These are phyloP conservation scores for Zelleria hepariella DNA, from an alignment of 2,888 invertebrate genomes.

Conservation along the genomic window DNA sequence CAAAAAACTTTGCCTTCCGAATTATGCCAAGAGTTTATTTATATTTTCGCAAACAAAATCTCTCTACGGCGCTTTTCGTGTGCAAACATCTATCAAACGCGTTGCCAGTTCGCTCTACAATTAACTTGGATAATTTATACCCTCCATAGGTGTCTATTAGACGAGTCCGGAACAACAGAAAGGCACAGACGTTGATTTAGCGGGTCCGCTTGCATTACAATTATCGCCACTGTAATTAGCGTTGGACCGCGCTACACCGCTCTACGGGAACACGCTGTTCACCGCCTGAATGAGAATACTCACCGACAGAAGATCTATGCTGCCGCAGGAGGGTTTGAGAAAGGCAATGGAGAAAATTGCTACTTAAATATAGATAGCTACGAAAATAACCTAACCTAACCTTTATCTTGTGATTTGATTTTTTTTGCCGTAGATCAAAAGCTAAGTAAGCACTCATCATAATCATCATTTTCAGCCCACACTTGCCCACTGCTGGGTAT, in stretches of 20 bases:
- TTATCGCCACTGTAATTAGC: constrained; percentile 44
- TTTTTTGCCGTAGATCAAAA: too few species aligned
- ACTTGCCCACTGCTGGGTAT: too few species aligned
- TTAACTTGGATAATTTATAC: constrained; percentile 10
- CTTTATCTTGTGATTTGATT: too few species aligned
- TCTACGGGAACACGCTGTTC: constrained; percentile 12
- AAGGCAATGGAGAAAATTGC: too few species aligned
- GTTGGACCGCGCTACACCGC: constrained; percentile 13
- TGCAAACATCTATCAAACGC: background rate
- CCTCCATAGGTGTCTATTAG: constrained; percentile 11
- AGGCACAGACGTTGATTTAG: constrained; percentile 9
- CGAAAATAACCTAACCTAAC: too few species aligned
- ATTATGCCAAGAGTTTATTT: too few species aligned
- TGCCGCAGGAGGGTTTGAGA: background rate
- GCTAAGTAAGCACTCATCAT: too few species aligned
- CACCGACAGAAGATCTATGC: constrained; percentile 37
- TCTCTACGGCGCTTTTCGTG: background rate
- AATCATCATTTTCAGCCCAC: too few species aligned
- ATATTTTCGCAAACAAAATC: background rate
- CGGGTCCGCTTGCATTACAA: constrained; percentile 32
- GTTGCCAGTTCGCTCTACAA: background rate
- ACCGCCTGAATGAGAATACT: constrained; percentile 21
- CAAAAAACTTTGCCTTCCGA: too few species aligned
- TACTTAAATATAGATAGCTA: too few species aligned
- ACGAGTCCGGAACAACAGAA: constrained; percentile 7